Base-by-base conservation (phyloP, 2,113 vertebrate species). In the Rafetus swinhoei region DNA sequence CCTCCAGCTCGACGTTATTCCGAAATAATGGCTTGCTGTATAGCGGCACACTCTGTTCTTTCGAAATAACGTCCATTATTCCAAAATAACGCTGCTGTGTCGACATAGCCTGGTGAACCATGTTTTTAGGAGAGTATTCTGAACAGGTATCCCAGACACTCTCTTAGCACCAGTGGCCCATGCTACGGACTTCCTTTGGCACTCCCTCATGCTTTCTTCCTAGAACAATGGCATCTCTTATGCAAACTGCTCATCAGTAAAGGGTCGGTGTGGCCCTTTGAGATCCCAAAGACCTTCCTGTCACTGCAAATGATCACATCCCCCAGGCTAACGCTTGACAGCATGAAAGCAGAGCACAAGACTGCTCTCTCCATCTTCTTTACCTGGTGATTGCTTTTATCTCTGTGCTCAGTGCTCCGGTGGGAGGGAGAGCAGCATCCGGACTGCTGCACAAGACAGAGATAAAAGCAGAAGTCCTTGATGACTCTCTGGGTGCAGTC, bases 191-290 rank as follows among this genome's bases (percentile, higher is more conserved):
- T 59, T n/a, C 22, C 35, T 82, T 57, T 82, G 25, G 22, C 59
- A 39, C 32, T 82, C 55, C 55, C 22, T 45, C 8, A 3, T 25
- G 6, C 56, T 59, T 59, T 59, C 22, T 24, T 24, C 14, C 8
- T 24, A 16, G 0, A 0, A 27, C 45, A 45, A 87, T 22, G 39
- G 12, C 22, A 50, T 76, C 6, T 76, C 39, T 2, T 4, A 24
- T 13, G 22, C 74, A 93, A 93, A 60, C 2, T 29, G 32, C 55
- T 16, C 22, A 10, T 12, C 74, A 50, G 9, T 39, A 76, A 45
- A 14, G 72, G 72, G 21, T 22, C 45, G 12, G 74, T 25, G 74
- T 3, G 7, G 45, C 22, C 39, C 19, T 39, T 74, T 11, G 72
- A 22, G 19, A 74, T 74, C 72, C 35, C 6, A 12, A 55, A 86